Base-by-base conservation (phyloP, 2,113 vertebrate genomes). In the Notarius lentiginosus region DNA sequence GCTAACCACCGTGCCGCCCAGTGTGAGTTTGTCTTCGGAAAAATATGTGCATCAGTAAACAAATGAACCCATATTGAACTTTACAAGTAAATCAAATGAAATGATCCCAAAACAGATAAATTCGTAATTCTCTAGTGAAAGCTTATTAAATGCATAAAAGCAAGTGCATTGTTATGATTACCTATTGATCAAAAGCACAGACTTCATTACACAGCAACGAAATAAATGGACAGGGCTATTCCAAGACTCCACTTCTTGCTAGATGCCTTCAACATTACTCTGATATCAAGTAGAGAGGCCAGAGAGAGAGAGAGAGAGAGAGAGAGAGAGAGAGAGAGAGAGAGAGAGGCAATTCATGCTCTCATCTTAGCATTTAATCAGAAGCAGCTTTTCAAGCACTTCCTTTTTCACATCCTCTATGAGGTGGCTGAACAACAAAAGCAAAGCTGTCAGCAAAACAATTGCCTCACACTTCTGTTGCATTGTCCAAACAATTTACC, bases 161-260 rank as follows among this genome's bases (percentile, higher is more conserved):
- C 47, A 86, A 58, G 55, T 55, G 17, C 49, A 41, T 27, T 68
- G 84, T 86, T 84, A 86, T 79, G 87, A 88, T 87, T 88, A 82
- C n/a, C 7, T 88, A 88, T 88, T 60, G 84, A 90, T 84, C 70
- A 79, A 53, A 30, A 22, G 5, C 66, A 77, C 76, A 75, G 82
- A 73, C 63, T 75, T 60, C 58, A 88, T 88, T 84, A 90, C 14
- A 77, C 12, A 70, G 73, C 41, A 87, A 73, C 84, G 41, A 70
- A 60, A 84, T 81, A 84, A 89, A 84, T 60, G 53, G 76, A 82
- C 10, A 27, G 9, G 72, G 22, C 58, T n/a, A 34, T 83, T 83
- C 73, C 22, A 49, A 86, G 83, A 81, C 58, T 83, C 60, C 66
- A 86, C 20, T 79, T 30, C 72, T 15, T 76, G 0, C 55, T 70